Conservation (phyloP, 2,797 vertebrate species). For the Phataginus tetradactyla region DNA sequence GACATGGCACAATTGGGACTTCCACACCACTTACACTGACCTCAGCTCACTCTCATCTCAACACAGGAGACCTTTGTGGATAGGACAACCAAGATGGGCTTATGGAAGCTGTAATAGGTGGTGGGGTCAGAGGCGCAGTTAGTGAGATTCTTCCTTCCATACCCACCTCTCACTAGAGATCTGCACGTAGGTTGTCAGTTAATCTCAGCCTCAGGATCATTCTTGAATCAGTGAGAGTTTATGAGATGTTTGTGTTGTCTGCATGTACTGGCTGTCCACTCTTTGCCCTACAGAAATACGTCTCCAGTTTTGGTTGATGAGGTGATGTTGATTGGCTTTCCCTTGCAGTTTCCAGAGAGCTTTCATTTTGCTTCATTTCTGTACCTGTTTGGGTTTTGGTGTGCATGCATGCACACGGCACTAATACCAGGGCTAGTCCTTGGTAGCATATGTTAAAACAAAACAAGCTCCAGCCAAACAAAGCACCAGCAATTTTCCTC, state of each 20-base stretch:
- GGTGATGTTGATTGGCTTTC: background rate
- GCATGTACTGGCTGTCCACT: no score
- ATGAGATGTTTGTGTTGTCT: background rate
- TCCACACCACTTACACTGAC: background rate
- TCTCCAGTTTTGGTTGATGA: background rate
- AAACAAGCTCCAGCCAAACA: constrained; percentile 30
- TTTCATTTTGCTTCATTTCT: background rate
- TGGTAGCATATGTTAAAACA: background rate
- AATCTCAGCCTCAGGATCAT: background rate
- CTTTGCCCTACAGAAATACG: background rate
- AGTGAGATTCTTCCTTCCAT: background rate
- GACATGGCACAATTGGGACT: background rate
- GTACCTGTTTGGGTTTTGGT: background rate
- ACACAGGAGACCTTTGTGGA: background rate
- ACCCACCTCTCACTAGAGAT: background rate
- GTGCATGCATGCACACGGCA: no score
- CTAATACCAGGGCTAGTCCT: background rate
- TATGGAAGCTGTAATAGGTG: background rate
- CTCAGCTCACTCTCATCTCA: background rate
- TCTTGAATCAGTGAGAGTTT: background rate
- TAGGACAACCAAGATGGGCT: background rate
- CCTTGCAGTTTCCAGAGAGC: background rate
- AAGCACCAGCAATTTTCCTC: background rate
- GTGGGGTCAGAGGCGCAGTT: background rate
- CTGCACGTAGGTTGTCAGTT: background rate